These are phyloP conservation scores for Phyllotis vaccarum DNA, from an alignment of 2,797 vertebrate genomes.

Conservation along the genomic window DNA sequence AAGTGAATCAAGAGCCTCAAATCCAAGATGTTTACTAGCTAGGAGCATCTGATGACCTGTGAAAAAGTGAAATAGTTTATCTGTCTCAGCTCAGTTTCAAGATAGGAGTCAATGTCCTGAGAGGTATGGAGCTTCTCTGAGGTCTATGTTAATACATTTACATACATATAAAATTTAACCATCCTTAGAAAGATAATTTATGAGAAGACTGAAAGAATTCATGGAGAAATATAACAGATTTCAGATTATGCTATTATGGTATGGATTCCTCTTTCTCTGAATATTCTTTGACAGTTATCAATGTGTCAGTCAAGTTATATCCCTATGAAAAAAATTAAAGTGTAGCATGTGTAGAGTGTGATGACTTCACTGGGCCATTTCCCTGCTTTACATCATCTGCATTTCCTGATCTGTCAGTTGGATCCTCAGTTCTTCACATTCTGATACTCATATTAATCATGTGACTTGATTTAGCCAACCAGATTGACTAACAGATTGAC, in stretches of 20 bases:
- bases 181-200: background rate
- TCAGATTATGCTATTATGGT: background rate
- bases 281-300: background rate
- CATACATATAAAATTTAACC: background rate
- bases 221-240: background rate
- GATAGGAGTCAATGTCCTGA: background rate
- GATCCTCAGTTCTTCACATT: background rate
- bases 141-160: background rate
- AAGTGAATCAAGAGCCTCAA: background rate
- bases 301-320: background rate
- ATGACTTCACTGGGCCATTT: background rate
- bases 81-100: background rate
- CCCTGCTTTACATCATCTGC: background rate
- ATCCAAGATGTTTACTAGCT: background rate
- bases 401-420: background rate
- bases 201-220: background rate
- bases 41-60: background rate
- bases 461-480: background rate
- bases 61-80: background rate
- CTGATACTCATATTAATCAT: background rate
- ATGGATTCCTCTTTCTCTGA: conserved; percentile 15
- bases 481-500: background rate
- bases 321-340: conserved; percentile 27
- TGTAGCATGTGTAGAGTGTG: background rate
- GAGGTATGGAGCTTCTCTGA: background rate